These are phyloP conservation scores for Thumatha senex DNA, from an alignment of 2,888 invertebrate genomes.

Conservation along the genomic window DNA sequence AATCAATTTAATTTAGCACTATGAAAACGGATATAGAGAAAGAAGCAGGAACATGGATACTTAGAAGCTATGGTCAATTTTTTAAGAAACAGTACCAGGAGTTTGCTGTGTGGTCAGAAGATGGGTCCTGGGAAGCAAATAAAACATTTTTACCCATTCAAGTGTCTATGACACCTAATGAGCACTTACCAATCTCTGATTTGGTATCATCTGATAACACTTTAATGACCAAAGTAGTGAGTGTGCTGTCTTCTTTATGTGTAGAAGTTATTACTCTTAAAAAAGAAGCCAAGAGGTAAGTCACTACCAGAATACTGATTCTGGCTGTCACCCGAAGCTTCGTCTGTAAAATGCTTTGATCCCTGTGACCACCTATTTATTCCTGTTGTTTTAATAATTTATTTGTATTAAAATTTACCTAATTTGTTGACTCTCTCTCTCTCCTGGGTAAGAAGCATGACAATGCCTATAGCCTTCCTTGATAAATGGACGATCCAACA, in stretches of 20 bases:
- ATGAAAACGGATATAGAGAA: constrained; percentile 67
- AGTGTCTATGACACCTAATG: constrained; percentile 74
- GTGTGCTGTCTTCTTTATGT: constrained; percentile 90
- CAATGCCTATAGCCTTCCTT: too few relatives aligned
- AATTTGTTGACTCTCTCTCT: too few relatives aligned
- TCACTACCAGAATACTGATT: neutral
- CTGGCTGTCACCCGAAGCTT: too few relatives aligned
- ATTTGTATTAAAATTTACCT: too few relatives aligned
- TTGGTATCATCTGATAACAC: constrained; percentile 93
- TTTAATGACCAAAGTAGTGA: constrained; percentile 89
- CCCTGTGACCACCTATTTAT: too few relatives aligned
- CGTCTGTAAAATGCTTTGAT: too few relatives aligned
- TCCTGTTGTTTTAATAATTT: too few relatives aligned
- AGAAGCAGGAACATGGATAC: constrained; percentile 67
- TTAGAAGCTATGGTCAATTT: constrained; percentile 73
- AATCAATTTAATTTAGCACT: neutral
- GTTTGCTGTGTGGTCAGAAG: constrained; percentile 43
- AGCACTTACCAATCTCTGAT: constrained; percentile 86
- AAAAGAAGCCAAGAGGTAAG: constrained; percentile 85
- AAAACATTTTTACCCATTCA: constrained; percentile 66
- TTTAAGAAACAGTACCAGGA: constrained; percentile 73
- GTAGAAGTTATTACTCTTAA: constrained; percentile 88
- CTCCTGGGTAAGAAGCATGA: too few relatives aligned
- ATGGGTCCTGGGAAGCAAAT: constrained; percentile 57
- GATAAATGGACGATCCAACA: too few relatives aligned